These are phyloP conservation scores for Ichneumoninae sp. DNA, from an alignment of 2,888 invertebrate genomes.

Conservation along the genomic window DNA sequence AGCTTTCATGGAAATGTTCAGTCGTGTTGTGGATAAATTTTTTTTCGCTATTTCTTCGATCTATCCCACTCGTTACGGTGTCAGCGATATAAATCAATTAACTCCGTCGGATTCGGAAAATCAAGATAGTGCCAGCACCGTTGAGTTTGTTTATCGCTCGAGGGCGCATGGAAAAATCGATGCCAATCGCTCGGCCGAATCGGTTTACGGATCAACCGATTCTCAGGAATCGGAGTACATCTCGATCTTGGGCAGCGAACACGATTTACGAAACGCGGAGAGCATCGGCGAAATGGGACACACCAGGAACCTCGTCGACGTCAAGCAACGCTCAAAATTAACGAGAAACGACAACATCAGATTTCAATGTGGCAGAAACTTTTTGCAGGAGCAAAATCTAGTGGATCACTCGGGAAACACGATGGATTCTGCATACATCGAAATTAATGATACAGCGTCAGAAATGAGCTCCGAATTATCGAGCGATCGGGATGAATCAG, in stretches of 20 bases:
- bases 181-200: conserved; percentile 57
- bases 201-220: conserved; percentile 59
- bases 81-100: conserved; percentile 27
- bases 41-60: conserved; percentile 63
- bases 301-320: conserved; percentile 31
- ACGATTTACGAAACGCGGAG: conserved; percentile 38
- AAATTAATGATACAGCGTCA: not conserved
- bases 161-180: conserved; percentile 38
- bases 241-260: conserved; percentile 55
- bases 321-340: conserved; percentile 69
- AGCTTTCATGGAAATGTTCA: conserved; percentile 56
- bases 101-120: conserved; percentile 22
- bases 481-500: not conserved
- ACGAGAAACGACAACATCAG: conserved; percentile 68
- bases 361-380: conserved; percentile 45
- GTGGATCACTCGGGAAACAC: conserved; percentile 30
- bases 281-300: conserved; percentile 20
- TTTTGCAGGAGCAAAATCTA: conserved; percentile 28
- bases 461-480: conserved; percentile 24
- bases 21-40: conserved; percentile 63
- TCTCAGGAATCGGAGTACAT: conserved; percentile 63
- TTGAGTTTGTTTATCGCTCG: conserved; percentile 66
- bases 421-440: not conserved
- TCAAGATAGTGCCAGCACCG: conserved; percentile 50
- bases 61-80: conserved; percentile 47